Evolutionary conservation across 2,113 vertebrate species (phyloP).

Genomic region (Hippocampus abdominalis): DNA sequence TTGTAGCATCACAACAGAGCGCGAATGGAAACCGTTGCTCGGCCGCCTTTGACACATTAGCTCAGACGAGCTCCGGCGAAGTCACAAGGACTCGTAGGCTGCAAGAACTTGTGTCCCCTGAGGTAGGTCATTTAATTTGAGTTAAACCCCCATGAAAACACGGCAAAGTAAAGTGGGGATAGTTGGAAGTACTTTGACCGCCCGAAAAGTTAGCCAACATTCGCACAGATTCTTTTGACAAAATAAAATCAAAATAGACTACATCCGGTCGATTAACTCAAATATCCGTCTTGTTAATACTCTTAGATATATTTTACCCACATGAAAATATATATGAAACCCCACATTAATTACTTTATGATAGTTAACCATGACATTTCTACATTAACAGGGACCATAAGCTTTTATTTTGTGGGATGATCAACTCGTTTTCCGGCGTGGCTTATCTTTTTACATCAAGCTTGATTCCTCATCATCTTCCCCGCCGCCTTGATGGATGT

Average conservation of each 20-base stretch:
- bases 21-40: constrained; percentile 45
- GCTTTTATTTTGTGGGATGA: constrained; percentile 23
- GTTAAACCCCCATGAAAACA: not conserved
- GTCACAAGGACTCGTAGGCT: constrained; percentile 1
- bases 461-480: constrained; percentile 54
- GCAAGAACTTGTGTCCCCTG: not conserved
- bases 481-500: constrained; percentile 38
- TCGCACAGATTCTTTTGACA: accelerated
- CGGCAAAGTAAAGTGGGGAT: constrained; percentile 19
- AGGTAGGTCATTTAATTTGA: constrained; percentile 5
- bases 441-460: accelerated
- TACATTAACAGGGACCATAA: too few species aligned
- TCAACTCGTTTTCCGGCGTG: not conserved
- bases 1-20: constrained; percentile 51
- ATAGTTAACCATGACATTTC: not conserved
- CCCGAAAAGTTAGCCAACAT: not conserved
- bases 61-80: constrained; percentile 10
- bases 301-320: accelerated
- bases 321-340: not conserved
- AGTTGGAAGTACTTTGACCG: constrained; percentile 42
- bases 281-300: not conserved
- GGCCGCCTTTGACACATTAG: constrained; percentile 24
- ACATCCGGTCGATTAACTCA: not conserved
- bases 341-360: not conserved
- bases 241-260: constrained; percentile 12